These are phyloP conservation scores for Coptodon bakossiorum DNA, from an alignment of 2,113 vertebrate genomes.

Conservation along the genomic window DNA sequence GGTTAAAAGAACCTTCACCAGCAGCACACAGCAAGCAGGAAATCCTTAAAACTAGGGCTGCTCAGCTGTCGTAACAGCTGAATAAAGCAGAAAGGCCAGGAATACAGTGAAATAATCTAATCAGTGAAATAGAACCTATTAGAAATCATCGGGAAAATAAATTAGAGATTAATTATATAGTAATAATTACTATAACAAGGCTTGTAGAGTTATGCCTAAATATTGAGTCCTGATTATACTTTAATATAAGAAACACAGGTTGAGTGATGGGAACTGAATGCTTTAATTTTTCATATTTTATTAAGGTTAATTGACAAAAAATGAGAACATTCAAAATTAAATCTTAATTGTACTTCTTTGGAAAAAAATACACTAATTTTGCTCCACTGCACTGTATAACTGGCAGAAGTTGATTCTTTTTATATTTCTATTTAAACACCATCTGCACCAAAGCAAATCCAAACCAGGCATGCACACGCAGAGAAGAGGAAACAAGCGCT, in stretches of 20 bases:
- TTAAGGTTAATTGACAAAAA: neutral
- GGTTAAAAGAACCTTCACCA: neutral
- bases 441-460: neutral
- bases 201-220: neutral
- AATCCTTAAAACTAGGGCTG: neutral
- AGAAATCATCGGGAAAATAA: neutral
- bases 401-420: neutral
- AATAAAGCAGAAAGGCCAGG: neutral
- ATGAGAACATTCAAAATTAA: neutral
- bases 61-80: neutral
- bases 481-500: slow-evolving; percentile 10
- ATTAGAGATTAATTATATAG: neutral
- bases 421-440: neutral
- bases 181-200: neutral
- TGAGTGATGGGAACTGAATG: neutral
- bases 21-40: slow-evolving; percentile 1
- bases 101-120: neutral
- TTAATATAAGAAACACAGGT: neutral
- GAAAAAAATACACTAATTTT: neutral
- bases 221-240: neutral
- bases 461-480: slow-evolving; percentile 19
- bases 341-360: neutral
- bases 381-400: neutral
- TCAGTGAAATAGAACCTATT: neutral
- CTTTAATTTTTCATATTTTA: neutral